Conservation (phyloP, 2,797 vertebrate genomes). For the Rhinoraja longicauda region DNA sequence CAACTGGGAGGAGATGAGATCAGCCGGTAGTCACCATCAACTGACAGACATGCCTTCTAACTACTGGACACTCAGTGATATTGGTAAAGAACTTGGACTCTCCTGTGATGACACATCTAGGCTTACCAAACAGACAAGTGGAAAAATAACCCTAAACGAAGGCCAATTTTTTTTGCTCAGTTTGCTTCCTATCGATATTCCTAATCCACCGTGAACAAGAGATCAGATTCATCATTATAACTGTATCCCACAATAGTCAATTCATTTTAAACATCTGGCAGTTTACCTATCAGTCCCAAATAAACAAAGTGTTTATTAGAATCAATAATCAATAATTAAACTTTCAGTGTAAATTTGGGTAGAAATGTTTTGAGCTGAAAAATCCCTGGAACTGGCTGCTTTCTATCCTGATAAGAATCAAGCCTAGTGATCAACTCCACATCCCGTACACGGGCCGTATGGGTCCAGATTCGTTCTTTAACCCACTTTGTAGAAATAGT, state of each 20-base stretch:
- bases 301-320: not conserved
- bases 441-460: slow-evolving; percentile 75
- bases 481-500: slow-evolving; percentile 59
- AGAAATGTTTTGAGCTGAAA: slow-evolving; percentile 82
- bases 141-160: not conserved
- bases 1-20: not conserved
- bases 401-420: slow-evolving; percentile 79
- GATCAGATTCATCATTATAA: not conserved
- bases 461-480: slow-evolving; percentile 70
- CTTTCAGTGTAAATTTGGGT: slow-evolving; percentile 50
- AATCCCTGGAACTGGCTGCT: slow-evolving; percentile 66
- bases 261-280: not conserved
- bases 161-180: not conserved
- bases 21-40: too few species aligned
- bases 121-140: not conserved
- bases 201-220: not conserved
- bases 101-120: not conserved
- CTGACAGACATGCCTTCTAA: not conserved
- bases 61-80: not conserved
- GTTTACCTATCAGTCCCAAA: not conserved
- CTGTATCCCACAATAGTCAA: not conserved
- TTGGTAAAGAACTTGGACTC: not conserved
- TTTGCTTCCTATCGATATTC: not conserved
- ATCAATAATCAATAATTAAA: slow-evolving; percentile 15
- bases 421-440: slow-evolving; percentile 84